Evolutionary conservation across 2,797 vertebrate genomes (phyloP), one percentile per base, ranked within the genome.

Genomic region (Melopsittacus undulatus): DNA sequence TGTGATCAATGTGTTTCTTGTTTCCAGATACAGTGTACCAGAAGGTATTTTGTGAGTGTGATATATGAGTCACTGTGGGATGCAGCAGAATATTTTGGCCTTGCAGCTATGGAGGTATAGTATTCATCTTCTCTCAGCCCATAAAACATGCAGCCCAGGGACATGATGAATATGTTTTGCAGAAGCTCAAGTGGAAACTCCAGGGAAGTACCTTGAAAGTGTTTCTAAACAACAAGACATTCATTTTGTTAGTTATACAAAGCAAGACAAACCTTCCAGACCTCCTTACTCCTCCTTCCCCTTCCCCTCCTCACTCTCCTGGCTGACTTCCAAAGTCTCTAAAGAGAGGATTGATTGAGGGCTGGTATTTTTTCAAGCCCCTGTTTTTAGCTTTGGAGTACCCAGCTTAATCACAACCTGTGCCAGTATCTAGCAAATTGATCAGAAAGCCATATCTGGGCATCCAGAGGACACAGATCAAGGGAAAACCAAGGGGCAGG

Each of bases 1-100:
- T 54, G 24, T 86, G 76, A 88, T 87, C 64, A 73, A 21, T 16
- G 7, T 59, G 49, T 83, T 88, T 80, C 91, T 81, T 89, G 57
- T 91, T 87, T 93, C 82, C 85, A 82, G 54, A 84, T 43, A 79
- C 27, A 63, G 62, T 0, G 0, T 38, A 77, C 56, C 81, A 94
- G 57, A 49, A 95, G 73, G 76, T 69, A 62, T 85, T 91, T 91
- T 83, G 57, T 88, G 76, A 78, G 27, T 51, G 56, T 93, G 87
- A 94, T 88, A 26, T 62, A 94, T 91, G 76, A 95, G 66, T 80
- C 72, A 86, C 84, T 83, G 59, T 56, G 63, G 61, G 59, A 89
- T 88, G 82, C 51, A 91, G 57, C 66, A 85, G 75, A 68, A 54
- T 48, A 12, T 94, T 95, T 92, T 91, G 66, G 81, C 79, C 87